phyloP scores from a whole-genome alignment of 2,113 vertebrate genomes.

The Synchiropus splendidus region DNA sequence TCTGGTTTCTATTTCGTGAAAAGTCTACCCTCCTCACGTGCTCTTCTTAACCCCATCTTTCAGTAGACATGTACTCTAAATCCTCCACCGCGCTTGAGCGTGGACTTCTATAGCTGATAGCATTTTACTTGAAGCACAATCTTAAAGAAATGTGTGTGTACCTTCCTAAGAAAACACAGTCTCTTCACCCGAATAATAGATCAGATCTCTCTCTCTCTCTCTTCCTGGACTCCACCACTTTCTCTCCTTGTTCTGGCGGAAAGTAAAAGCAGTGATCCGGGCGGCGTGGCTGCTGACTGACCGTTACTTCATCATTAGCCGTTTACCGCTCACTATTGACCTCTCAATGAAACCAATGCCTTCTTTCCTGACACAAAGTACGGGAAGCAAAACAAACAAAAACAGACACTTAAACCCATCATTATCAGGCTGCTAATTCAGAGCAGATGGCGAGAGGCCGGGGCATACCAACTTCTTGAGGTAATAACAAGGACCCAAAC shows the following conservation, averaged over 20 bases:
- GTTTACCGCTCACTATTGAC: conserved; percentile 50
- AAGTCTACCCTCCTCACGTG: too few species aligned
- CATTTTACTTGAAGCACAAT: too few species aligned
- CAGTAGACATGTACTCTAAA: too few species aligned
- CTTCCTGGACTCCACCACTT: conserved; percentile 1
- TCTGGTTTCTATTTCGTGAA: too few species aligned
- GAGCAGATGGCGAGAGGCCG: conserved; percentile 77
- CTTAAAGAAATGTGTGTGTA: too few species aligned
- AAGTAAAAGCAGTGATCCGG: conserved; percentile 32
- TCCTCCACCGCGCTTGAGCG: too few species aligned
- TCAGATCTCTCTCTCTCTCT: too few species aligned
- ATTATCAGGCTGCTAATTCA: conserved; percentile 75
- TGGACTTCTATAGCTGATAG: too few species aligned
- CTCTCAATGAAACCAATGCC: conserved; percentile 72
- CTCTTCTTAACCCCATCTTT: too few species aligned
- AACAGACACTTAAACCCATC: conserved; percentile 71
- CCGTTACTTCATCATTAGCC: conserved; percentile 45
- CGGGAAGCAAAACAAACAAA: conserved; percentile 75
- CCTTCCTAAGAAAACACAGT: too few species aligned
- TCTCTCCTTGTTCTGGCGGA: conserved; percentile 21
- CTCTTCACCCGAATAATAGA: too few species aligned
- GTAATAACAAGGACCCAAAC: conserved; percentile 69
- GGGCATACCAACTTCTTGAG: conserved; percentile 84
- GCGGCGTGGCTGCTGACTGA: conserved; percentile 16
- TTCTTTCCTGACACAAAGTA: conserved; percentile 69